Conservation (phyloP, 2,113 vertebrate genomes). For the Heterotilapia buettikoferi region DNA sequence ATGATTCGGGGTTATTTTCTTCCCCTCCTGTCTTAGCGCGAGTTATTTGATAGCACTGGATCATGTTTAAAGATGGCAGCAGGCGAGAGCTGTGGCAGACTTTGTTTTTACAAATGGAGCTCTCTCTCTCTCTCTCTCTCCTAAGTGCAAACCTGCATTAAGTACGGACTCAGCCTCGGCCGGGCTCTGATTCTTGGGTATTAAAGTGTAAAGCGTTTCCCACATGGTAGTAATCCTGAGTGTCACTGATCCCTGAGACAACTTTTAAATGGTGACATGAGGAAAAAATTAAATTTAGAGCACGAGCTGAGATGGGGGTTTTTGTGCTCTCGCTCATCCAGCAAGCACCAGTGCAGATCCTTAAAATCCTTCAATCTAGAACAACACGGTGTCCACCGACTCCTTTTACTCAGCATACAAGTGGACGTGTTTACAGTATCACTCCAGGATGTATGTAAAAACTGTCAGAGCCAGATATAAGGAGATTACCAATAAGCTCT, state of each 20-base stretch:
- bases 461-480: conserved; percentile 51
- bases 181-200: conserved; percentile 40
- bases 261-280: conserved; percentile 12
- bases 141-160: conserved; percentile 38
- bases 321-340: not conserved
- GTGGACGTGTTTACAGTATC: conserved; percentile 38
- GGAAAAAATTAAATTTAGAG: not conserved
- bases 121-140: not conserved
- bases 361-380: not conserved
- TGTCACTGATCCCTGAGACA: conserved; percentile 51
- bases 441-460: conserved; percentile 34
- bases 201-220: conserved; percentile 62
- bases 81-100: conserved; percentile 51
- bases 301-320: not conserved
- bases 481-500: conserved; percentile 49
- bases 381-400: not conserved
- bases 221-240: conserved; percentile 42
- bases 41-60: conserved; percentile 75
- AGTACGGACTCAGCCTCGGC: conserved; percentile 13
- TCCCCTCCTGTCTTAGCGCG: conserved; percentile 40
- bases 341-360: not conserved
- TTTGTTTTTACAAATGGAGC: conserved; percentile 51
- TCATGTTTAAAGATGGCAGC: conserved; percentile 67
- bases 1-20: conserved; percentile 71
- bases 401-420: not conserved